phyloP scores from a whole-genome alignment of 2,888 invertebrate species.

The Pseudococcus viburni region DNA sequence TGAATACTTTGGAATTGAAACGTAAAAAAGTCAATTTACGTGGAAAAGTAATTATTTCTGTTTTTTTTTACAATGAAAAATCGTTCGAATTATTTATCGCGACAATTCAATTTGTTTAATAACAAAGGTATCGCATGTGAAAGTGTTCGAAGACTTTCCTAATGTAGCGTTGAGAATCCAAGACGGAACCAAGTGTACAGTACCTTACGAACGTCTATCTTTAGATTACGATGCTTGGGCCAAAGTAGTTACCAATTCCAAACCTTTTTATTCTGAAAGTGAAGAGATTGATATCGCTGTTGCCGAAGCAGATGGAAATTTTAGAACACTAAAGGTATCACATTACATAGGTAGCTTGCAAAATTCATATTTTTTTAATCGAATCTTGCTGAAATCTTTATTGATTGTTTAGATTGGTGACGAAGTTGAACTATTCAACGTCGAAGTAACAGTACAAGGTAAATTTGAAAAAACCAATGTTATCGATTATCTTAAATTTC shows the following conservation, averaged over 20 bases:
- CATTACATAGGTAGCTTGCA: neutral
- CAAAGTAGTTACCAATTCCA: neutral
- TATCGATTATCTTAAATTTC: neutral
- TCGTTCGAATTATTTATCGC: neutral
- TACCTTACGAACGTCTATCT: neutral
- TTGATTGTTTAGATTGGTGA: neutral
- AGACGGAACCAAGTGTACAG: neutral
- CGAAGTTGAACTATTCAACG: neutral
- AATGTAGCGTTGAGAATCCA: neutral
- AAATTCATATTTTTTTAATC: neutral
- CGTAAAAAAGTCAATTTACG: neutral
- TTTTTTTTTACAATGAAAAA: neutral
- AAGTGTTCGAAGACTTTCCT: neutral
- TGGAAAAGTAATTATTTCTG: constrained; percentile 23
- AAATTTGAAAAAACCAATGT: neutral
- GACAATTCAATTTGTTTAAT: neutral
- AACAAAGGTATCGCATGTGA: neutral
- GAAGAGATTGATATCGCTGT: neutral
- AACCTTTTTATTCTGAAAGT: neutral
- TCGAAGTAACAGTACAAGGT: neutral
- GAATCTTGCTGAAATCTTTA: neutral
- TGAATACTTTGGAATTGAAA: neutral
- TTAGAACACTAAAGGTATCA: neutral
- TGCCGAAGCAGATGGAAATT: constrained; percentile 10
- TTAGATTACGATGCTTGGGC: neutral